Base-by-base conservation (phyloP, 2,797 vertebrate genomes). In the Aeoliscus strigatus region DNA sequence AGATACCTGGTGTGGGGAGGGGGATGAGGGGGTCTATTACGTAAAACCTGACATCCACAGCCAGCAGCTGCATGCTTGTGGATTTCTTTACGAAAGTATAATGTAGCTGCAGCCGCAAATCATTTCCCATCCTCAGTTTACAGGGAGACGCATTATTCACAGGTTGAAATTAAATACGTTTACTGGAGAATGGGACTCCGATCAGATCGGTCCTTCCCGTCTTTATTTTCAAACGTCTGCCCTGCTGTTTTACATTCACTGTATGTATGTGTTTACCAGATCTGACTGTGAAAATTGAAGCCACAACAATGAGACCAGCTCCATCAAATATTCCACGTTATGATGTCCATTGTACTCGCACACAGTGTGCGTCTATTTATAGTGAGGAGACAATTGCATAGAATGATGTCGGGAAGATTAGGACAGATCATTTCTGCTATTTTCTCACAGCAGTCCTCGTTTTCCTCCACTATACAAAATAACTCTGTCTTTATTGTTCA, bases 91-190 rank as follows among this genome's bases (percentile, higher is more conserved):
- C 56, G 42, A 57, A 67, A 60, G 48, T 61, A 36, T 29, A 39
- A 33, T 35, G 5, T 34, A 8, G 14, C 28, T 35, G 41, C 18
- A 34, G 23, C 52, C 38, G 29, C 33, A 62, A 79, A 77, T 70
- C 67, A 56, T 69, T 58, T 69, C 58, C 64, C 37, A 60, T 79
- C 73, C 66, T 67, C 59, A 51, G 53, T 69, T 74, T 43, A 54
- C 54, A 60, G 56, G 49, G 51, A 59, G 41, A 81, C 66, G 70
- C 73, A 63, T 49, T 67, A 53, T 80, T 82, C n/a, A n/a, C 60
- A 52, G 61, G 76, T 71, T 80, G 65, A 84, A 85, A 87, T 87
- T 83, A 87, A 80, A 73, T 79, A 64, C 66, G 73, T 72, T 82
- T 78, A 72, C 83, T 78, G 84, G 46, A 54, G 58, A 68, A 61